Evolutionary conservation across 2,888 invertebrate genomes (phyloP).

Genomic region (Archips crataeganus): DNA sequence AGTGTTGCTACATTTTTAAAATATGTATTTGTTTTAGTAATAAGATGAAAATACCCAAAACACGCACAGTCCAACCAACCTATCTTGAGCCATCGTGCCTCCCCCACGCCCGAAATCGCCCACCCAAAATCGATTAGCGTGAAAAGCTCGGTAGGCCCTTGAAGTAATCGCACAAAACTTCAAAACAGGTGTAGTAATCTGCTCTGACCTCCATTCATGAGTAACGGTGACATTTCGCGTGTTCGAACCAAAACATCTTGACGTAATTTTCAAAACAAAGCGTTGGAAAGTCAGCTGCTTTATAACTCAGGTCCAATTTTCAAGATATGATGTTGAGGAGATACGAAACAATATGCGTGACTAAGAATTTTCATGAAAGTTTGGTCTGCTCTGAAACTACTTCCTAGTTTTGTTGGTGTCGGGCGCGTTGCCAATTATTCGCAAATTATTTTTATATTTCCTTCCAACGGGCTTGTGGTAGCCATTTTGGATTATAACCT

Average conservation of each 20-base stretch:
- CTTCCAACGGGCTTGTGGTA: neutral
- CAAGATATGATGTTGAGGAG: neutral
- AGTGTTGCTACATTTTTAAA: too few species aligned
- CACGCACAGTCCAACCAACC: too few species aligned
- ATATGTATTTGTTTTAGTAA: too few species aligned
- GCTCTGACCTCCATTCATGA: constrained; percentile 1
- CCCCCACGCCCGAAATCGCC: too few species aligned
- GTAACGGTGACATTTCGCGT: neutral
- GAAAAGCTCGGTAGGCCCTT: too few species aligned
- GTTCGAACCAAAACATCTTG: neutral
- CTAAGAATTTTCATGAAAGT: constrained; percentile 11
- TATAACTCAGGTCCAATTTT: neutral
- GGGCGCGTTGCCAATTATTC: constrained; percentile 23
- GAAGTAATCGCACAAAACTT: neutral
- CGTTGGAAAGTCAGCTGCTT: neutral
- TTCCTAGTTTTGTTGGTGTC: constrained; percentile 5
- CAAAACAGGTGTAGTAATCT: constrained; percentile 12
- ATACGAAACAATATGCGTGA: neutral
- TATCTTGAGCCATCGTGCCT: too few species aligned
- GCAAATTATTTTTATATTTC: constrained; percentile 19
- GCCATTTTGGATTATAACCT: neutral
- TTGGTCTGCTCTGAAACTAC: neutral
- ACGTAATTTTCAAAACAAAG: neutral
- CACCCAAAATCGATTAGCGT: too few species aligned
- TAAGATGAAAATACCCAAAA: too few species aligned